Percentiles rank a stretch among this genome's conserved stretches.
Conservation (phyloP, 2,797 vertebrate species). For the Centroberyx gerrardi region DNA sequence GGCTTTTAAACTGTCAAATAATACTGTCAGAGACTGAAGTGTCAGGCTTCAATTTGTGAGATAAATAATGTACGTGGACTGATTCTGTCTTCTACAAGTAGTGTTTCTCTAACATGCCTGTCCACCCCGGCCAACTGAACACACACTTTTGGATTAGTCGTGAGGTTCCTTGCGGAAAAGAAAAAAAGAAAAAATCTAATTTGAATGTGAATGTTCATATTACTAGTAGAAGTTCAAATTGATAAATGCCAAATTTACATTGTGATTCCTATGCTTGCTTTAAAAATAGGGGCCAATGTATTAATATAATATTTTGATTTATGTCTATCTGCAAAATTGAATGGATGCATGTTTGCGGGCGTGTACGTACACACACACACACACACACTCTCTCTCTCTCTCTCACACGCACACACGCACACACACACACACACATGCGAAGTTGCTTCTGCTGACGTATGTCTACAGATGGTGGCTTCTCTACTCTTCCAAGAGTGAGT, state of each 20-base stretch:
- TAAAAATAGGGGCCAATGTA: no score
- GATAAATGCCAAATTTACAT: not conserved
- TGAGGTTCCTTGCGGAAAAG: no score
- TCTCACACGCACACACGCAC: conserved; percentile 33
- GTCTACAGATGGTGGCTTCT: conserved; percentile 73
- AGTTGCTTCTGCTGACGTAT: conserved; percentile 48
- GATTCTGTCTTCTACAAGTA: not conserved
- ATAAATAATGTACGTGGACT: conserved; percentile 1
- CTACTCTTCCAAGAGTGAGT: conserved; percentile 52
- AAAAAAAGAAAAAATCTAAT: no score
- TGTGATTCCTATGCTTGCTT: not conserved
- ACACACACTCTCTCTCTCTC: no score
- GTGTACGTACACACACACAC: conserved; percentile 15
- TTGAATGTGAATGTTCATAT: not conserved
- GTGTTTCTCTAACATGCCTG: not conserved
- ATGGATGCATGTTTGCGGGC: conserved; percentile 1
- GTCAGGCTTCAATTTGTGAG: conserved; percentile 1
- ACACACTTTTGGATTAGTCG: not conserved
- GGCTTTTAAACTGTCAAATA: conserved; percentile 20
- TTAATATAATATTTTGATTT: not conserved
- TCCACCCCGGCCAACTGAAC: not conserved
- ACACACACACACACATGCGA: conserved; percentile 31
- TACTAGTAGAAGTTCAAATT: not conserved
- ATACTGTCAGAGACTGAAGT: conserved; percentile 2
- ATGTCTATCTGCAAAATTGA: not conserved